Percentiles rank a stretch among this genome's conserved stretches.
Conservation (phyloP, 2,113 vertebrate species). For the Heloderma charlesbogerti region DNA sequence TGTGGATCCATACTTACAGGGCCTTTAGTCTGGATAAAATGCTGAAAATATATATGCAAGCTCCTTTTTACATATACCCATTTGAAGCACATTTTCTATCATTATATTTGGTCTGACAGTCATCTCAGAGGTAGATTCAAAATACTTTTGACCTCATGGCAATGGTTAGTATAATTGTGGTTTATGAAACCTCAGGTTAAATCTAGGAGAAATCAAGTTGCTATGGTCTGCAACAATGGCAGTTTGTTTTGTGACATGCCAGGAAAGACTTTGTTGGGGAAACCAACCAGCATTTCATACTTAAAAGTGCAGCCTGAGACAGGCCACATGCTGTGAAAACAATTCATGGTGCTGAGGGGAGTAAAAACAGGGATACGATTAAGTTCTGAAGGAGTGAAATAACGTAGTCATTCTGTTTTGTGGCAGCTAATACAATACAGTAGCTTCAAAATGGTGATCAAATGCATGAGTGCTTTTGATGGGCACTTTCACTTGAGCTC, state of each 20-base stretch:
- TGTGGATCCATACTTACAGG: slow-evolving; percentile 2
- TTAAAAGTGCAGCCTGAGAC: slow-evolving; percentile 53
- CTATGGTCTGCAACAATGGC: slow-evolving; percentile 65
- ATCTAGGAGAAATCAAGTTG: slow-evolving; percentile 68
- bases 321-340: slow-evolving; percentile 53
- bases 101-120: slow-evolving; percentile 53
- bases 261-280: slow-evolving; percentile 48
- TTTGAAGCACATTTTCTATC: slow-evolving; percentile 33
- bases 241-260: slow-evolving; percentile 65
- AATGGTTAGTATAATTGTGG: slow-evolving; percentile 73
- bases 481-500: slow-evolving; percentile 5
- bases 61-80: slow-evolving; percentile 48
- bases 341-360: slow-evolving; percentile 39
- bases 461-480: neutral
- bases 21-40: slow-evolving; percentile 42
- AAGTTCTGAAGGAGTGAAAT: slow-evolving; percentile 36
- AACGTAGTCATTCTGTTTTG: neutral
- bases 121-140: slow-evolving; percentile 63
- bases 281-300: slow-evolving; percentile 53
- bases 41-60: slow-evolving; percentile 31
- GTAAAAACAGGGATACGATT: slow-evolving; percentile 40
- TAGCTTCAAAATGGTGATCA: slow-evolving; percentile 22
- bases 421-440: neutral
- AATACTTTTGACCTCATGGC: slow-evolving; percentile 68
- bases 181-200: slow-evolving; percentile 65